phyloP scores from a whole-genome alignment of 2,113 vertebrate genomes.

The Crocuta crocuta region DNA sequence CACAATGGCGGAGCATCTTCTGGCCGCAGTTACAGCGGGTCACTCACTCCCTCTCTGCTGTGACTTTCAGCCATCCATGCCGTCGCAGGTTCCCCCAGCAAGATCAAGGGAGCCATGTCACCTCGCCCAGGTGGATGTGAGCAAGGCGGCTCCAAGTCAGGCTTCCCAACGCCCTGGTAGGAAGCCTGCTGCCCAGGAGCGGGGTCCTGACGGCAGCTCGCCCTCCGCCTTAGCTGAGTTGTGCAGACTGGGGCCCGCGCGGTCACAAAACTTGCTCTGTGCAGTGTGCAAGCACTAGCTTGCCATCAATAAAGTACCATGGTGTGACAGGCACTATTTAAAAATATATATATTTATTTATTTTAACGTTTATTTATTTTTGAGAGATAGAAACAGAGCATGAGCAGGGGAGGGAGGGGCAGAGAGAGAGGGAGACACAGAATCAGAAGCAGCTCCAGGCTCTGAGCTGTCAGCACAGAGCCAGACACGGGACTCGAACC shows the following conservation, averaged over 20 bases:
- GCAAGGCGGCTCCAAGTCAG: background rate
- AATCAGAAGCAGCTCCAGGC: too few relatives aligned
- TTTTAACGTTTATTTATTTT: too few relatives aligned
- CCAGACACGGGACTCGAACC: too few relatives aligned
- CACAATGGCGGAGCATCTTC: background rate
- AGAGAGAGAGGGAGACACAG: too few relatives aligned
- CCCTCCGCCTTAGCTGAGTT: background rate
- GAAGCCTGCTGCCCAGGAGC: background rate
- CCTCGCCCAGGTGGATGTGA: background rate
- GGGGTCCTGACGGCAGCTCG: background rate
- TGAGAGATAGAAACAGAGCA: too few relatives aligned
- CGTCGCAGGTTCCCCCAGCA: background rate
- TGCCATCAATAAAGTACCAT: background rate
- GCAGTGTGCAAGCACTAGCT: background rate
- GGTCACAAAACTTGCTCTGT: background rate
- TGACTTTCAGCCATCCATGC: background rate
- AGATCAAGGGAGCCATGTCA: background rate
- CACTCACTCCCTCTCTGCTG: background rate
- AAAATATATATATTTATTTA: too few relatives aligned
- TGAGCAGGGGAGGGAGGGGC: too few relatives aligned
- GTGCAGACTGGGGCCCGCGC: background rate
- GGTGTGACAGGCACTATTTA: background rate
- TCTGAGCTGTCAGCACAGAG: too few relatives aligned
- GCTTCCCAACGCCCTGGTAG: background rate
- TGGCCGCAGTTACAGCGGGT: background rate